Conservation (phyloP, 2,888 invertebrate species). For the Andrena haemorrhoa region DNA sequence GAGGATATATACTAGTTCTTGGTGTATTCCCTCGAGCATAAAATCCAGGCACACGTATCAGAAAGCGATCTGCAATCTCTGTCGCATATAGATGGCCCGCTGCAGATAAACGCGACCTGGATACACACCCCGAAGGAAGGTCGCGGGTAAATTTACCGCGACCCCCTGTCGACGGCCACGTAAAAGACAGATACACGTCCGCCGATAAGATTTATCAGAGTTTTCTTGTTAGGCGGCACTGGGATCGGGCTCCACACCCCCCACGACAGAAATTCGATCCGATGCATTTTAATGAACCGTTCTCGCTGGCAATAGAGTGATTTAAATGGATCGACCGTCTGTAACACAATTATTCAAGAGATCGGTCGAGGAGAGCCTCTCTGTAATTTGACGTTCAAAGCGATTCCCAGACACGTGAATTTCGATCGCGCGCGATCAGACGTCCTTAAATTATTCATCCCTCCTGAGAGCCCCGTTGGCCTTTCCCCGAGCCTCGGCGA, state of each 20-base stretch:
- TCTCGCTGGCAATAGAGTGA: constrained; percentile 68
- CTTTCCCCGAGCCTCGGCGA: constrained; percentile 38
- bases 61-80: constrained; percentile 4
- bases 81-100: not conserved
- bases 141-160: constrained; percentile 9
- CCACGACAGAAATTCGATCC: constrained; percentile 68
- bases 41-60: not conserved
- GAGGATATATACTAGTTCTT: too few species aligned
- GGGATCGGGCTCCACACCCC: constrained; percentile 30
- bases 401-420: constrained; percentile 73
- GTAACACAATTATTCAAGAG: constrained; percentile 73
- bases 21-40: too few species aligned
- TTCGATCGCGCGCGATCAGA: constrained; percentile 70
- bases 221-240: constrained; percentile 60
- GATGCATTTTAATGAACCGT: constrained; percentile 73
- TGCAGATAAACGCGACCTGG: not conserved
- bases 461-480: constrained; percentile 53
- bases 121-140: not conserved
- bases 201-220: constrained; percentile 67
- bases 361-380: constrained; percentile 67
- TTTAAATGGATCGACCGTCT: constrained; percentile 72
- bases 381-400: constrained; percentile 74
- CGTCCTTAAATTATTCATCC: constrained; percentile 73
- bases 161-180: constrained; percentile 19
- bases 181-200: constrained; percentile 25